A percentile compares a stretch with the other conserved stretches of the same genome.
Evolutionary conservation across 2,888 invertebrate genomes (phyloP).

Genomic region (Calameuta filiformis): DNA sequence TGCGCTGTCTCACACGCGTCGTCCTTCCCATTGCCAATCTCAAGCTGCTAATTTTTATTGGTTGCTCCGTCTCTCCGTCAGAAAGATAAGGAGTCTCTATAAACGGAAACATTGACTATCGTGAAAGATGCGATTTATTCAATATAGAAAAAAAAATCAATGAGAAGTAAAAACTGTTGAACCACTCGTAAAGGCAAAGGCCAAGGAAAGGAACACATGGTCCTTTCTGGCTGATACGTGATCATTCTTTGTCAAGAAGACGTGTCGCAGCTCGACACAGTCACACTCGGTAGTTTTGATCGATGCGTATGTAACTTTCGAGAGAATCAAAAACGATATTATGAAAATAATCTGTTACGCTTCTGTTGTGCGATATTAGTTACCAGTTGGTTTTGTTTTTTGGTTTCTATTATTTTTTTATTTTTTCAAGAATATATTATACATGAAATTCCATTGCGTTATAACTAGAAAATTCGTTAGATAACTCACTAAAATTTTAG

Average conservation of each 20-base stretch:
- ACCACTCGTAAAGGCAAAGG: background rate
- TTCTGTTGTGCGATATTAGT: background rate
- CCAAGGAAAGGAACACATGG: constrained; percentile 16
- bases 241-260: constrained; percentile 61
- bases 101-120: too few relatives aligned
- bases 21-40: constrained; percentile 22
- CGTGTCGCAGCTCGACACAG: constrained; percentile 49
- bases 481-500: too few relatives aligned
- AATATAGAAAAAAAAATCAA: background rate
- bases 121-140: too few relatives aligned
- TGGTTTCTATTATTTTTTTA: background rate
- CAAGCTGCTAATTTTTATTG: constrained; percentile 33
- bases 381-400: background rate
- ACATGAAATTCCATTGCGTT: background rate
- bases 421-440: background rate
- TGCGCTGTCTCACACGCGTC: too few relatives aligned
- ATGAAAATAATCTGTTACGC: constrained; percentile 46
- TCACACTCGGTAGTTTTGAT: constrained; percentile 50
- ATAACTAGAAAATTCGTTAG: background rate
- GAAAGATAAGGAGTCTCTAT: too few relatives aligned
- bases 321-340: constrained; percentile 24
- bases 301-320: constrained; percentile 38
- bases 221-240: constrained; percentile 35
- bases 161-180: background rate
- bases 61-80: background rate